phyloP scores from a whole-genome alignment of 1,140 invertebrate genomes.

The Brachionus koreanus region DNA sequence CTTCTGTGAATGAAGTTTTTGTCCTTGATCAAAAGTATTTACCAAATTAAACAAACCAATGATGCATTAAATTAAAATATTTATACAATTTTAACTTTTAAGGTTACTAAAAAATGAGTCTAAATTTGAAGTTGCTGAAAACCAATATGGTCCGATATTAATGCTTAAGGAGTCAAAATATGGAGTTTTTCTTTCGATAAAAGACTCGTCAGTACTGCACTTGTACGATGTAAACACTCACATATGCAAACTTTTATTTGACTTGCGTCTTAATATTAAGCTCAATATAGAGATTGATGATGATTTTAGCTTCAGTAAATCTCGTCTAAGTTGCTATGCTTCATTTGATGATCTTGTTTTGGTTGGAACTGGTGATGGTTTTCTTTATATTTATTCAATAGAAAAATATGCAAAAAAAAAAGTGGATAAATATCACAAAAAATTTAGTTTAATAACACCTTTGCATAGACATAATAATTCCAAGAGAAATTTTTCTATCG shows the following conservation, averaged over 20 bases:
- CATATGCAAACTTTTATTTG: conserved; percentile 60
- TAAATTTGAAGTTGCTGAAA: conserved; percentile 59
- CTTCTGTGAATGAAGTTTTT: conserved; percentile 18
- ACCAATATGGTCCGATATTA: conserved; percentile 57
- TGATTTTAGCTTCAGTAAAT: conserved; percentile 55
- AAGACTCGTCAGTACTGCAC: conserved; percentile 61
- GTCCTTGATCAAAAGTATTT: conserved; percentile 8
- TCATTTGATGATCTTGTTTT: conserved; percentile 57
- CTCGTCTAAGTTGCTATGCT: conserved; percentile 58
- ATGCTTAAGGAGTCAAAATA: conserved; percentile 51
- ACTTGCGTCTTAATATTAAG: conserved; percentile 48
- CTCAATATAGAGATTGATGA: conserved; percentile 50
- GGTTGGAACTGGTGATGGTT: conserved; percentile 63
- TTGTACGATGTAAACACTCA: conserved; percentile 59
- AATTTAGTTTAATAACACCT: background rate
- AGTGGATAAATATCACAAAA: conserved; percentile 45
- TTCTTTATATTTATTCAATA: conserved; percentile 59
- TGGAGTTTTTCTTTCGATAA: conserved; percentile 61
- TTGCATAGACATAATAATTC: background rate
- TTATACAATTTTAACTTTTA: conserved; percentile 46
- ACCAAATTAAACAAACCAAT: background rate
- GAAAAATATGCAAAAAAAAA: conserved; percentile 45
- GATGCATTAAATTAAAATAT: background rate
- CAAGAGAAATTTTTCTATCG: background rate
- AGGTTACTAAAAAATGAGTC: conserved; percentile 60